Conservation (phyloP, 2,113 vertebrate species). For the Callospermophilus lateralis region DNA sequence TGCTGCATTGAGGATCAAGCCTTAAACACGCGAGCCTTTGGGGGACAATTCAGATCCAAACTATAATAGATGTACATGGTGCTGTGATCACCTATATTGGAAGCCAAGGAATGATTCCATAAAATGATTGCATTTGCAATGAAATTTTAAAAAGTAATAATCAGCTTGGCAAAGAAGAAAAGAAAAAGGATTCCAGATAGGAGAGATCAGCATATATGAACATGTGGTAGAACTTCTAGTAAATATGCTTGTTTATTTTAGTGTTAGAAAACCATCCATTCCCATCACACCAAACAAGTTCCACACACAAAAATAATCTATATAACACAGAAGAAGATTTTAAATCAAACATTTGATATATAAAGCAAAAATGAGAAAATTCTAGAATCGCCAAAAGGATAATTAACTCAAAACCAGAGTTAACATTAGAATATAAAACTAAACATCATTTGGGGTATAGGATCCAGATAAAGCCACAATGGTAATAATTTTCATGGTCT, state of each 20-base stretch:
- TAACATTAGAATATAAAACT: background rate
- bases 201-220: background rate
- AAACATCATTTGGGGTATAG: background rate
- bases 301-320: background rate
- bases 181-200: background rate
- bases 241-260: background rate
- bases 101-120: background rate
- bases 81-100: background rate
- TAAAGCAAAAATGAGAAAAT: background rate
- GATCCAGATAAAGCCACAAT: background rate
- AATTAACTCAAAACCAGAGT: background rate
- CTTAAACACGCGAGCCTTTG: too few species aligned
- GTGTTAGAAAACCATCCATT: background rate
- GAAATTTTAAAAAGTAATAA: background rate
- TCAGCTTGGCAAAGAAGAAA: background rate
- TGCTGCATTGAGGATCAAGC: too few species aligned
- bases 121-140: background rate
- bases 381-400: too few species aligned
- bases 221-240: background rate
- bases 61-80: background rate
- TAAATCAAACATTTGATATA: too few species aligned
- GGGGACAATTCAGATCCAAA: background rate
- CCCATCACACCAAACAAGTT: background rate
- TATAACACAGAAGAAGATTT: background rate
- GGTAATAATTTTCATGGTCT: background rate